phyloP scores from a whole-genome alignment of 2,113 vertebrate genomes.

The Odocoileus hemionus region DNA sequence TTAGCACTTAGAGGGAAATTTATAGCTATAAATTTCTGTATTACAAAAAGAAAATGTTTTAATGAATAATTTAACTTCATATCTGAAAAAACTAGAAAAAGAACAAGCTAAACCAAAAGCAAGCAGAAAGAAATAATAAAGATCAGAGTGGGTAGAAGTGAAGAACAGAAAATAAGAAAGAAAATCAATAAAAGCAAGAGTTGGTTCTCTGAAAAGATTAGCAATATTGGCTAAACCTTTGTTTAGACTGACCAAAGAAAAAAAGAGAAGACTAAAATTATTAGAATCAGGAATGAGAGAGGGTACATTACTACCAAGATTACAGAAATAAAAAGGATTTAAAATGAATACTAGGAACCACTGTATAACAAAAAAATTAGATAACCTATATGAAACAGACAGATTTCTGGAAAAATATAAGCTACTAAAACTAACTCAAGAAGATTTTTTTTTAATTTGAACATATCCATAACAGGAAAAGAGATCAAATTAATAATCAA shows the following conservation, averaged over 20 bases:
- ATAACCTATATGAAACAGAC: background rate
- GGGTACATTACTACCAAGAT: background rate
- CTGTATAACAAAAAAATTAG: background rate
- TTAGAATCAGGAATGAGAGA: background rate
- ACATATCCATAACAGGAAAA: background rate
- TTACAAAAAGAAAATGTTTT: background rate
- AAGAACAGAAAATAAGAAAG: background rate
- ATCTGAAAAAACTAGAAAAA: background rate
- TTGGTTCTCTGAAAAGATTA: background rate
- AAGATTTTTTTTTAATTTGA: background rate
- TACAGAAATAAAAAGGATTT: background rate
- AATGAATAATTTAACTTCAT: background rate
- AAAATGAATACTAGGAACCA: background rate
- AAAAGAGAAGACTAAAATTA: background rate
- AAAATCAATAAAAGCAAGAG: background rate
- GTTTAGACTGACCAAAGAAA: background rate
- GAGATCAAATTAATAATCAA: background rate
- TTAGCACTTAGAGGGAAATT: background rate
- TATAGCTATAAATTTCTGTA: background rate
- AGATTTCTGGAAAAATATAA: background rate
- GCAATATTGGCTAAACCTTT: background rate
- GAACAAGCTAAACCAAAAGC: background rate
- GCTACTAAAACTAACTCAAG: background rate
- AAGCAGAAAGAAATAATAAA: background rate
- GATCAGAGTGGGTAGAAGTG: background rate